Conservation (phyloP, 2,797 vertebrate species). For the Rhabdomys pumilio region DNA sequence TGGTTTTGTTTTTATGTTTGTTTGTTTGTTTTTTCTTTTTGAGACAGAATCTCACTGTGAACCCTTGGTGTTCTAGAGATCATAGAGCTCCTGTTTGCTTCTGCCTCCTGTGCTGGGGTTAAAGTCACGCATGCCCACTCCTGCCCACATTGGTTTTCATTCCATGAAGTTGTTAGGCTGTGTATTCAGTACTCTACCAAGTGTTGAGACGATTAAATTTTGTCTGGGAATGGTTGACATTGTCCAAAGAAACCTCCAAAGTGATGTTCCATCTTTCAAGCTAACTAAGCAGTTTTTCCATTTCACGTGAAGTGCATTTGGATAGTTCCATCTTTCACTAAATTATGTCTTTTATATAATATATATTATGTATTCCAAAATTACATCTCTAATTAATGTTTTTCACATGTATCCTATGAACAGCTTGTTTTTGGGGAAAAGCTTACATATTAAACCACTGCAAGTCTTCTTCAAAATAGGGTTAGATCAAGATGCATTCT, state of each 20-base stretch:
- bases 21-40: neutral
- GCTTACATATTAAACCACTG: conserved; percentile 48
- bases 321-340: conserved; percentile 29
- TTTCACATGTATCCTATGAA: conserved; percentile 59
- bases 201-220: conserved; percentile 58
- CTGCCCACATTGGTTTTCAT: conserved; percentile 36
- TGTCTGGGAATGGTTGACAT: conserved; percentile 46
- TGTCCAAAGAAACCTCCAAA: conserved; percentile 55
- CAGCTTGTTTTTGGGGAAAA: conserved; percentile 33
- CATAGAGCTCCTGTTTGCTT: neutral
- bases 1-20: neutral
- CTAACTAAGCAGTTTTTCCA: conserved; percentile 31
- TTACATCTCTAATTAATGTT: conserved; percentile 14
- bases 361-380: conserved; percentile 47
- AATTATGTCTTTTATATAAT: conserved; percentile 30
- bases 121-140: neutral
- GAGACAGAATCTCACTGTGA: neutral
- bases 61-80: neutral
- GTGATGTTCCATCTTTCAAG: conserved; percentile 24
- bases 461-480: conserved; percentile 54
- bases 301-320: conserved; percentile 43
- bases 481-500: neutral
- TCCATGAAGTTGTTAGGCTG: conserved; percentile 33
- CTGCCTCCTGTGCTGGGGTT: neutral
- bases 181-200: conserved; percentile 61